Base-by-base conservation (phyloP, 37 sponge, comb jelly and placozoan genomes). In the Chondrilla cf. caribensis region DNA sequence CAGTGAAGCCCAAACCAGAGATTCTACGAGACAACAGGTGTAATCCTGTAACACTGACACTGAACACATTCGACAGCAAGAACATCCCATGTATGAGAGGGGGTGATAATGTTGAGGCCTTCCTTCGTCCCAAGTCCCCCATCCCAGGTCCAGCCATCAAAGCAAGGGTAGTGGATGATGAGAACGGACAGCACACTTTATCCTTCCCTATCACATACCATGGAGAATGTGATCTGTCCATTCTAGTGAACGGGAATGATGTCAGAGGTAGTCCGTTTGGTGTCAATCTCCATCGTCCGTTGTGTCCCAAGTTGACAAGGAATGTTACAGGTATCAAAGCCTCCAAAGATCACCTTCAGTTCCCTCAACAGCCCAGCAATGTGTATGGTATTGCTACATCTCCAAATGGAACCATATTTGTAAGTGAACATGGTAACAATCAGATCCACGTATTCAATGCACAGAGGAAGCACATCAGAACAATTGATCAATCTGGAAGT, bases 331-430 rank as follows among this genome's bases (percentile, higher is more conserved):
- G n/a, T n/a, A n/a, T n/a, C n/a, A n/a, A n/a, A n/a, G n/a, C n/a
- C n/a, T 25, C 22, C 36, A 73, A 73, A 25, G 43, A 9, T n/a
- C 18, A n/a, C 15, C 44, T 73, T 39, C 21, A 36, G 40, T 73
- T 39, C 76, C 76, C 76, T 25, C 44, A 39, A 73, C 8, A 40
- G 18, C 43, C n/a, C n/a, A 25, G 44, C 21, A 22, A n/a, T 8
- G 42, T 42, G 36, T 37, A n/a, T 37, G 76, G 76, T 25, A 39
- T 73, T 19, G 44, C 18, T 39, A 37, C 40, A 9, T 32, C 76
- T 73, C 76, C 76, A 15, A 21, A 15, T 73, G 76, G 76, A 6
- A 43, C 44, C 76, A 73, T 73, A 42, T 73, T 38, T 73, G 76
- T 73, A 9, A 39, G 42, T 38, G 76, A 73, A 21, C 21, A 17